These are phyloP conservation scores for Lepus oiostolus DNA, from an alignment of 2,797 vertebrate genomes.

Conservation along the genomic window DNA sequence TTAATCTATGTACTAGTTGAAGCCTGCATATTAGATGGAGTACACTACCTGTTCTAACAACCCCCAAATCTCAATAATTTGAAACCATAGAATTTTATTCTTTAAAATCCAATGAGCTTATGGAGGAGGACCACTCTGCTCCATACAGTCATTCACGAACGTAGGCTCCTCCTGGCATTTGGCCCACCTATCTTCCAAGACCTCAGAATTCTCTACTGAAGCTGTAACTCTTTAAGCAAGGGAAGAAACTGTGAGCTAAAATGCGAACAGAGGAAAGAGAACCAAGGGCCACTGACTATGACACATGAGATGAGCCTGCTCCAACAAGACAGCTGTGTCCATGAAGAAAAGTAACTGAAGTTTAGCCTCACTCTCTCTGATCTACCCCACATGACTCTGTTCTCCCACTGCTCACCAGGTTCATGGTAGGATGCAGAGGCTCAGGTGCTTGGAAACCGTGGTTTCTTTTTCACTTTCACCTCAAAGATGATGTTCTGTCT, in stretches of 20 bases:
- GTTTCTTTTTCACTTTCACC: not conserved
- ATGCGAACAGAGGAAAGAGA: not conserved
- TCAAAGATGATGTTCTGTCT: not conserved
- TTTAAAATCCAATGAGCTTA: not conserved
- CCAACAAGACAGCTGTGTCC: not conserved
- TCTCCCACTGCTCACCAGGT: not conserved
- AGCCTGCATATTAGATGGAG: not conserved
- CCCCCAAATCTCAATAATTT: not conserved
- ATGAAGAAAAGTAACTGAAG: not conserved
- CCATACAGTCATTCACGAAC: not conserved
- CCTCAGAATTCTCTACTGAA: not conserved
- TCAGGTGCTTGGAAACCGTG: not conserved
- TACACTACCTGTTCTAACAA: not conserved
- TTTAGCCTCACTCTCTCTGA: not conserved
- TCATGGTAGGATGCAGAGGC: too few species aligned
- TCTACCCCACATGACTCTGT: not conserved
- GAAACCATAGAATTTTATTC: not conserved
- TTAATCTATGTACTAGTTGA: not conserved
- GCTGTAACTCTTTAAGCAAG: not conserved
- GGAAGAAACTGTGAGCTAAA: not conserved
- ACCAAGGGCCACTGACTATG: not conserved
- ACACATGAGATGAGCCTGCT: not conserved
- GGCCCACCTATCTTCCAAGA: not conserved
- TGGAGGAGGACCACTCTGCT: not conserved
- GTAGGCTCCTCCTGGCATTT: not conserved